Evolutionary conservation across 2,888 invertebrate genomes (phyloP), one percentile per base, ranked within the genome.

Genomic region (Meandrusa payeni): DNA sequence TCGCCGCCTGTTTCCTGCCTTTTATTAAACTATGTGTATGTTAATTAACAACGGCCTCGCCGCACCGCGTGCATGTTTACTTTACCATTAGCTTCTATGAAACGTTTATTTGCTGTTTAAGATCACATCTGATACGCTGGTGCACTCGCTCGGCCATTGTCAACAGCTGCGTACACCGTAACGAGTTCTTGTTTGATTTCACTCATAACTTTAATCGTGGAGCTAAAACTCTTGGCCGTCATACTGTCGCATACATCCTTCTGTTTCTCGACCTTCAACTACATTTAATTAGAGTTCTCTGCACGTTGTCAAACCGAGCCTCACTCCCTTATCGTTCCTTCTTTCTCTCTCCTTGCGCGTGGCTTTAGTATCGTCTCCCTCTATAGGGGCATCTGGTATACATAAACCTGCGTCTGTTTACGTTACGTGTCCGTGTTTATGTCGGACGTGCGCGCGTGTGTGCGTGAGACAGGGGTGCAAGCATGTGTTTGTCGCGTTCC

Each of bases 11-110:
- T 70, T 86, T 86, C 86, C 87, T 86, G 87, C 81, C 82, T 81
- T 83, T 80, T 85, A 87, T 86, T 83, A 86, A 85, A 85, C 81
- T 85, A 85, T 86, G 78, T 81, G 77, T 83, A 86, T 86, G 86
- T 83, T 85, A 86, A 87, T 87, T 87, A 86, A 81, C 76, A 83
- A 73, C 77, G 80, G 76, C 83, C 78, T 79, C 80, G 75, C 52
- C 52, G 54, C 59, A 66, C 59, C 53, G 64, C 66, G 66, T 64
- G 66, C 54, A 61, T 83, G 76, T 81, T 82, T 82, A 77, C 76
- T 75, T 82, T 76, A 75, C 77, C 78, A 75, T 79, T 76, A 78
- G 64, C 61, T 69, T 68, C 68, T 68, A 66, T 61, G 63, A 69
- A 77, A 71, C 71, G 52, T 54, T 55, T 54, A 66, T 69, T 69